Evolutionary conservation across 2,797 vertebrate genomes (phyloP).

Genomic region (Sebastiscus albofasciatus): DNA sequence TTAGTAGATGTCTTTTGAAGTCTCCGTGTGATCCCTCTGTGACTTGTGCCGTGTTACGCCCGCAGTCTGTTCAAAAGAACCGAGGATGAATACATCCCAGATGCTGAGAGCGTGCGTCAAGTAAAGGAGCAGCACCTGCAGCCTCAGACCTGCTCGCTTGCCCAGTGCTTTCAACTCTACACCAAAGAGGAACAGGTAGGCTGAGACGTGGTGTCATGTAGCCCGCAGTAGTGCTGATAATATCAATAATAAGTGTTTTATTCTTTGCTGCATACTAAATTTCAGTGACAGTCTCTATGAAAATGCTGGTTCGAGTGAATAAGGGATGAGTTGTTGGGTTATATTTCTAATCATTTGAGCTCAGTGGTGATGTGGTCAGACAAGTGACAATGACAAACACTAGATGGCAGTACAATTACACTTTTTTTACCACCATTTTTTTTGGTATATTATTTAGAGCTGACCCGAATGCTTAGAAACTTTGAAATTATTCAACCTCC

Average conservation of each 20-base stretch:
- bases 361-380: too few species aligned
- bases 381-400: not conserved
- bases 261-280: not conserved
- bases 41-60: conserved; percentile 26
- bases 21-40: conserved; percentile 25
- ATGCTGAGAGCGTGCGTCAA: conserved; percentile 95
- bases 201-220: not conserved
- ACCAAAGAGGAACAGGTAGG: conserved; percentile 99
- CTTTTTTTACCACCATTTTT: not conserved
- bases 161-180: conserved; percentile 99
- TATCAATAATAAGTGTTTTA: not conserved
- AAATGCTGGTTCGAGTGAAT: not conserved
- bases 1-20: conserved; percentile 8
- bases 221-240: not conserved
- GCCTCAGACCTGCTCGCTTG: conserved; percentile 94
- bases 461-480: too few species aligned
- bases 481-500: too few species aligned
- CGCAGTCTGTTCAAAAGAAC: conserved; percentile 93
- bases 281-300: not conserved
- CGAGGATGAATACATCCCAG: conserved; percentile 96
- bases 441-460: too few species aligned
- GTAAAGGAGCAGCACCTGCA: conserved; percentile 94
- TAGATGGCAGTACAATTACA: not conserved
- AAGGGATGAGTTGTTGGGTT: not conserved
- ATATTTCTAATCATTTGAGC: not conserved